Evolutionary conservation across 2,888 invertebrate genomes (phyloP).

Genomic region (Agrotis ipsilon): DNA sequence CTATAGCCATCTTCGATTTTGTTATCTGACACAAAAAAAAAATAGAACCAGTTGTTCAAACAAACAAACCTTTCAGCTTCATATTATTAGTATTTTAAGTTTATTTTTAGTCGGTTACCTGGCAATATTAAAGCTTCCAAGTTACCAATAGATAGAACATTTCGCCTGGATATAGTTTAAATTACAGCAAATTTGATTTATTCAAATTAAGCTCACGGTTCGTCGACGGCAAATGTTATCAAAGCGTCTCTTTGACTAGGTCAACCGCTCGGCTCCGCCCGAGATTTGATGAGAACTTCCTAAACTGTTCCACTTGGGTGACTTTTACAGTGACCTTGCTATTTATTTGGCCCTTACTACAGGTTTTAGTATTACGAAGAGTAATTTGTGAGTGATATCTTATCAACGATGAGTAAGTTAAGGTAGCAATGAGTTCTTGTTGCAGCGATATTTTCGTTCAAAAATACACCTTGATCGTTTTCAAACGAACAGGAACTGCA

Average conservation of each 20-base stretch:
- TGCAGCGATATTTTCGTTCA: not conserved
- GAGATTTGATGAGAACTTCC: constrained; percentile 82
- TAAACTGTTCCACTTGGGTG: constrained; percentile 82
- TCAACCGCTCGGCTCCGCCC: constrained; percentile 73
- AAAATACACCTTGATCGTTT: not conserved
- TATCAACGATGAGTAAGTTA: not conserved
- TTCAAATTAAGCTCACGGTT: constrained; percentile 83
- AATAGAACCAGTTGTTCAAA: no score
- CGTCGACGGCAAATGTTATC: constrained; percentile 81
- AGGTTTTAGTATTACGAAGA: constrained; percentile 39
- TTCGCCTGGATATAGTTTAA: constrained; percentile 65
- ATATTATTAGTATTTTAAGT: not conserved
- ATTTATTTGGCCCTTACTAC: constrained; percentile 70
- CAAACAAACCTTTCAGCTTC: constrained; percentile 7
- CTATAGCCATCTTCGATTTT: no score
- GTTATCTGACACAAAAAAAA: no score
- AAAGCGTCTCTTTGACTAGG: constrained; percentile 82
- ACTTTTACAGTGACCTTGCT: constrained; percentile 82
- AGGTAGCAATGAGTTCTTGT: not conserved
- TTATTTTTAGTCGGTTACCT: constrained; percentile 24
- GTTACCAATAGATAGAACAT: constrained; percentile 46
- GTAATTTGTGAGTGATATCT: constrained; percentile 16
- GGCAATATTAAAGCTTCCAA: constrained; percentile 23
- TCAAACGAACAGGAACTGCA: no score
- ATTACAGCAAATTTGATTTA: constrained; percentile 83